These are phyloP conservation scores for Anabas testudineus DNA, from an alignment of 2,797 vertebrate genomes.

Conservation along the genomic window DNA sequence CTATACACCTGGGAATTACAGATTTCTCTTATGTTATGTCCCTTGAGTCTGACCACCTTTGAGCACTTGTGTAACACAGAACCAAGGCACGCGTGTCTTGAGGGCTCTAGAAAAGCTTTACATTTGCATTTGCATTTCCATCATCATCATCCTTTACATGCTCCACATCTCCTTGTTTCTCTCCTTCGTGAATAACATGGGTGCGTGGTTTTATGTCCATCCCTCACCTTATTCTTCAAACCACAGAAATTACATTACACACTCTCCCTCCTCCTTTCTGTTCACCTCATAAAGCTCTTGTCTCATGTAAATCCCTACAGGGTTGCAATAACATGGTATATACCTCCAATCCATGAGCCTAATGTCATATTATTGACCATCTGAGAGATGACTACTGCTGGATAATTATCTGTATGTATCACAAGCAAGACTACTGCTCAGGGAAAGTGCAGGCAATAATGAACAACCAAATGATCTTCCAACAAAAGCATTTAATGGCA, in stretches of 20 bases:
- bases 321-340: slow-evolving; percentile 51
- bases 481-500: slow-evolving; percentile 60
- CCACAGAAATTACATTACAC: slow-evolving; percentile 30
- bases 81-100: slow-evolving; percentile 25
- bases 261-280: slow-evolving; percentile 2
- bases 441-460: slow-evolving; percentile 60
- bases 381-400: slow-evolving; percentile 66
- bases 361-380: slow-evolving; percentile 72
- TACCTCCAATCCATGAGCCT: slow-evolving; percentile 63
- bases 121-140: slow-evolving; percentile 20
- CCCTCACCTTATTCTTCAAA: slow-evolving; percentile 34
- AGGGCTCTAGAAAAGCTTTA: slow-evolving; percentile 31
- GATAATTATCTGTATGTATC: slow-evolving; percentile 74
- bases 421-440: slow-evolving; percentile 49
- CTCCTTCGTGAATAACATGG: slow-evolving; percentile 35
- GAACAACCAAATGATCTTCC: slow-evolving; percentile 61
- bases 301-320: slow-evolving; percentile 51
- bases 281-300: slow-evolving; percentile 29
- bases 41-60: not conserved
- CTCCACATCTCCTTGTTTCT: slow-evolving; percentile 10
- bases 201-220: slow-evolving; percentile 53
- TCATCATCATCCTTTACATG: slow-evolving; percentile 34
- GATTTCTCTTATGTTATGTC: slow-evolving; percentile 1
- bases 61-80: slow-evolving; percentile 8
- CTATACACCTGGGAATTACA: not conserved